These are phyloP conservation scores for Hoplodrina blanda DNA, from an alignment of 2,888 invertebrate species.

Conservation along the genomic window DNA sequence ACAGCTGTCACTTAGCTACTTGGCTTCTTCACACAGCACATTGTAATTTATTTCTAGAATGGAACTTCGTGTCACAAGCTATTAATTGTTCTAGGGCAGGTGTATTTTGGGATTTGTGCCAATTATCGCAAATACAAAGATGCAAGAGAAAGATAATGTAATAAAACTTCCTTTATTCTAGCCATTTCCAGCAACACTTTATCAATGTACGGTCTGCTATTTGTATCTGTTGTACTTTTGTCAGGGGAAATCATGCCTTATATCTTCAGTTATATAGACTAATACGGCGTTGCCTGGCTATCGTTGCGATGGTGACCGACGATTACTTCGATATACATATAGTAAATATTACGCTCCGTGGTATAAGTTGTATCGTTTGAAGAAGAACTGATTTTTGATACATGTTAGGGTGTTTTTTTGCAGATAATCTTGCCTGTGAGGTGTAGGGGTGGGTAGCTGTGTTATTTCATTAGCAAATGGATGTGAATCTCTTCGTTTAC, in stretches of 20 bases:
- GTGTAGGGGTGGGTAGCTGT: background rate
- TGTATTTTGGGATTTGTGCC: background rate
- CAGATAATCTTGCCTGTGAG: background rate
- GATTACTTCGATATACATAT: slow-evolving; percentile 68
- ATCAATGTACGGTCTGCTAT: slow-evolving; percentile 73
- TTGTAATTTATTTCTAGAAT: too few relatives aligned
- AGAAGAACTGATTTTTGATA: slow-evolving; percentile 48
- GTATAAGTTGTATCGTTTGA: slow-evolving; percentile 54
- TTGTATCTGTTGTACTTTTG: slow-evolving; percentile 82
- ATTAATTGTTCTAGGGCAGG: background rate
- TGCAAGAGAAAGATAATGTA: background rate
- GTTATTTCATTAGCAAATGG: background rate
- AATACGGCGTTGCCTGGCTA: slow-evolving; percentile 84
- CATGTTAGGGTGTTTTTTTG: background rate
- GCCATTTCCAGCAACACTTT: slow-evolving; percentile 51
- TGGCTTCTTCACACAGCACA: too few relatives aligned
- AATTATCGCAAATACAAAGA: background rate
- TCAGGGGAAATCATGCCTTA: slow-evolving; percentile 87
- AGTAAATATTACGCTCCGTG: slow-evolving; percentile 53
- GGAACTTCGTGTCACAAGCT: too few relatives aligned
- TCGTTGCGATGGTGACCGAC: slow-evolving; percentile 86
- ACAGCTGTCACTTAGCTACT: background rate
- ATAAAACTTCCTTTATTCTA: background rate
- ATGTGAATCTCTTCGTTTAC: background rate
- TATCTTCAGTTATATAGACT: slow-evolving; percentile 77